phyloP scores from a whole-genome alignment of 2,888 invertebrate species.

The Chrysolina americana region DNA sequence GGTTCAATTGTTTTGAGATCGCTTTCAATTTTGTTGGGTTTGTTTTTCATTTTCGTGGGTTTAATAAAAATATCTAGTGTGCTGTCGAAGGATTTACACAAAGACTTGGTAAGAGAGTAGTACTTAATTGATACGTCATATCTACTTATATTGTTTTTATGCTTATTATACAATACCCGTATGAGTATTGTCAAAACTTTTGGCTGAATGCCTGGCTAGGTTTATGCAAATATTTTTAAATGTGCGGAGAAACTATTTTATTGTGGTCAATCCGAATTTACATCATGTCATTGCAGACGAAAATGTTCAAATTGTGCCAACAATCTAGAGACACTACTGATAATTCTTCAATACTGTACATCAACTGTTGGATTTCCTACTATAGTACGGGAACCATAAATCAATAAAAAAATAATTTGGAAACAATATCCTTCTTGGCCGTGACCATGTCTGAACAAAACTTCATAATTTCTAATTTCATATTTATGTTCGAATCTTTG shows the following conservation, averaged over 20 bases:
- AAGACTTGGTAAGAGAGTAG: constrained; percentile 91
- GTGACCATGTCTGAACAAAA: no score
- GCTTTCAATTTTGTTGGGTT: constrained; percentile 90
- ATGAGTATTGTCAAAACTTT: constrained; percentile 55
- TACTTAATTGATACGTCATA: not conserved
- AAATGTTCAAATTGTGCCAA: constrained; percentile 18
- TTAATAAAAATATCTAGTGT: constrained; percentile 92
- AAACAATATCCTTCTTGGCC: no score
- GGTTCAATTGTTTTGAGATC: constrained; percentile 90
- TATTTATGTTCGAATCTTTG: no score
- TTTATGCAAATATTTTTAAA: constrained; percentile 58
- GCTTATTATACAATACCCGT: constrained; percentile 15
- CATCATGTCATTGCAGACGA: constrained; percentile 31
- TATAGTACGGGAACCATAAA: no score
- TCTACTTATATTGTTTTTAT: not conserved
- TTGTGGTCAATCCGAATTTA: constrained; percentile 37
- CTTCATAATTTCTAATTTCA: no score
- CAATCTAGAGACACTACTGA: not conserved
- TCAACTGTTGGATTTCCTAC: no score
- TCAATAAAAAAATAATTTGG: no score
- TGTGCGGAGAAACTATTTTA: constrained; percentile 43
- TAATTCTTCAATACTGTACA: not conserved
- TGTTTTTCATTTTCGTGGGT: constrained; percentile 96
- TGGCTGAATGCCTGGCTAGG: constrained; percentile 67
- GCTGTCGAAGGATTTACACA: constrained; percentile 95